Evolutionary conservation across 1,140 invertebrate genomes (phyloP), one percentile per base, ranked within the genome.

Genomic region (Helicoverpa zea): DNA sequence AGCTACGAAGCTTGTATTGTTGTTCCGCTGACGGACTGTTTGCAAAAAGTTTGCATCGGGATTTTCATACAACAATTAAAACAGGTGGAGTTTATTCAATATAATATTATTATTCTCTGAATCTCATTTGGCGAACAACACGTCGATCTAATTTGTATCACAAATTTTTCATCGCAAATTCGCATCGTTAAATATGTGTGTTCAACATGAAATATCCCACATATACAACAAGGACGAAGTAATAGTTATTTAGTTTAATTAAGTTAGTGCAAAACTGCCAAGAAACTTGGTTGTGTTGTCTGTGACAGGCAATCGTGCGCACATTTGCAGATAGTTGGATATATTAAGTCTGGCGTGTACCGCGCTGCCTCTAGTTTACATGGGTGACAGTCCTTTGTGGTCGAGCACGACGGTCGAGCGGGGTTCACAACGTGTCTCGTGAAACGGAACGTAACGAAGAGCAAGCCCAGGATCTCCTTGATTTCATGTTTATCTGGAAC

Each of bases 331-430:
- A 56, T 51, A 58, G 54, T 43, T 73, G 52, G 29, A 35, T 73
- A 54, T 30, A 18, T 49, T 49, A 11, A 56, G 29, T 52, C 5
- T 14, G 0, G 4, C 18, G 70, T 30, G 70, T 73, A 12, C 1
- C 18, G n/a, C 16, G 30, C 52, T 43, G 13, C 30, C 54, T 35
- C 52, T 51, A 68, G 64, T 51, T 68, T 58, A 73, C 68, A 9
- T 43, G 14, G 29, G 30, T 73, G 70, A 73, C 29, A 73, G 51
- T 18, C 52, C 52, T 73, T 73, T 73, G 70, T 73, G 52, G 35
- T 3, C 23, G 3, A 11, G 12, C 5, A 12, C 14, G 70, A 5
- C 14, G 10, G 29, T 35, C 29, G 18, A 43, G 35, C 35, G 35
- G 5, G 35, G 35, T 43, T 43, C 14, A 56, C 29, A 52, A 73